phyloP scores from a whole-genome alignment of 2,888 invertebrate genomes.

The Copidosoma aretas region DNA sequence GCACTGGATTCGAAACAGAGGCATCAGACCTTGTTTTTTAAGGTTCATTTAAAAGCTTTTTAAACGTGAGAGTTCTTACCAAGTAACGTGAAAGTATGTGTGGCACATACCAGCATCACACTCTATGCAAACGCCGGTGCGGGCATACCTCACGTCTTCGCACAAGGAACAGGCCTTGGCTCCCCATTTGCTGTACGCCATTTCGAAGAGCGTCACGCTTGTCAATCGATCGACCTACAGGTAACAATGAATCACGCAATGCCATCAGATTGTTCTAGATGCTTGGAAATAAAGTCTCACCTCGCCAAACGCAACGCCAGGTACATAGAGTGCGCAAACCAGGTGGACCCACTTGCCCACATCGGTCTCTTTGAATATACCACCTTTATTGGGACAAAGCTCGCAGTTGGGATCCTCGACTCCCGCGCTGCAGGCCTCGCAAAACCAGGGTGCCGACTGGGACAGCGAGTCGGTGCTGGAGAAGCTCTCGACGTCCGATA shows the following conservation, averaged over 20 bases:
- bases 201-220: slow-evolving; percentile 93
- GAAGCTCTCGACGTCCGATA: slow-evolving; percentile 88
- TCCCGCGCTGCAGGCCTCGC: slow-evolving; percentile 95
- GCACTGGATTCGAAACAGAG: slow-evolving; percentile 68
- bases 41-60: neutral
- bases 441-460: slow-evolving; percentile 99
- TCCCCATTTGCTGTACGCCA: slow-evolving; percentile 98
- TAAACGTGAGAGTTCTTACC: slow-evolving; percentile 65
- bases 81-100: slow-evolving; percentile 96
- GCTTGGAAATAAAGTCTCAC: slow-evolving; percentile 60
- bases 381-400: slow-evolving; percentile 91
- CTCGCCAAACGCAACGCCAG: slow-evolving; percentile 96
- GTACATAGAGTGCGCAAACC: slow-evolving; percentile 96
- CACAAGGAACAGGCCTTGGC: slow-evolving; percentile 91
- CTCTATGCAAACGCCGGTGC: slow-evolving; percentile 94
- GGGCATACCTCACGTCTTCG: slow-evolving; percentile 82
- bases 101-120: slow-evolving; percentile 99
- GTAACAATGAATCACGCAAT: slow-evolving; percentile 12
- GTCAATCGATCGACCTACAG: slow-evolving; percentile 79
- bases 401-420: slow-evolving; percentile 90
- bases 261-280: neutral
- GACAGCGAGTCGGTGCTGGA: slow-evolving; percentile 93
- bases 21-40: neutral
- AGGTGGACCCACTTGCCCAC: slow-evolving; percentile 98
- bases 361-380: slow-evolving; percentile 95